Evolutionary conservation across 2,797 vertebrate species (phyloP), one percentile per base, ranked within the genome.

Genomic region (Gallinago solitaria): DNA sequence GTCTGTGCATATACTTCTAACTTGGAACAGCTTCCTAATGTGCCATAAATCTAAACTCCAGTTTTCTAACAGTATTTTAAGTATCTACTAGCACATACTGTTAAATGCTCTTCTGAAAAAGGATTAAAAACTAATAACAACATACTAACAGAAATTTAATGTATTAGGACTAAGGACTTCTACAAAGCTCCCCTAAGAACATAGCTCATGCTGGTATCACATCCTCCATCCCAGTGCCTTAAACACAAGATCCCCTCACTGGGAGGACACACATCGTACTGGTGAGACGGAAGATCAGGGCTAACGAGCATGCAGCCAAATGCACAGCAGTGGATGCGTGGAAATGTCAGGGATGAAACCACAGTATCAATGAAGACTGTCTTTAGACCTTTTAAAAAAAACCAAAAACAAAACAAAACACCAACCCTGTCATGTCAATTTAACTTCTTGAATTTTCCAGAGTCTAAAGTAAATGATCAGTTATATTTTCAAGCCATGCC

Each of bases 181-280:
- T 17, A 47, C 32, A 25, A 65, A 86, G 60, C 33, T 68, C 68
- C 79, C 47, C 33, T 48, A 28, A 69, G n/a, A 68, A 43, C 2
- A 0, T 19, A 1, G 14, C 30, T 50, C 63, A 56, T 9, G 56
- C 35, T 2, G 4, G 21, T 64, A 53, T 6, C 4, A 1, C 1
- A 2, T 6, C 8, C n/a, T 32, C 33, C 50, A 53, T 37, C 28
- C 60, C 73, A 56, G 21, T 33, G 18, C 28, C 30, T 71, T 68
- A 33, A 75, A 65, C 19, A 28, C 57, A 50, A 4, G 33, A 30
- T 8, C 4, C 23, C 27, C 33, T 69, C 24, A 2, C 30, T n/a
- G 39, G 30, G 57, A 60, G 21, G 16, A 16, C 19, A 33, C 30
- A 24, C 6, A 27, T 20, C 1, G 0, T 39, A 21, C 53, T 14